Evolutionary conservation across 2,888 invertebrate genomes (phyloP), one percentile per base, ranked within the genome.

Genomic region (Leptura quadrifasciata): DNA sequence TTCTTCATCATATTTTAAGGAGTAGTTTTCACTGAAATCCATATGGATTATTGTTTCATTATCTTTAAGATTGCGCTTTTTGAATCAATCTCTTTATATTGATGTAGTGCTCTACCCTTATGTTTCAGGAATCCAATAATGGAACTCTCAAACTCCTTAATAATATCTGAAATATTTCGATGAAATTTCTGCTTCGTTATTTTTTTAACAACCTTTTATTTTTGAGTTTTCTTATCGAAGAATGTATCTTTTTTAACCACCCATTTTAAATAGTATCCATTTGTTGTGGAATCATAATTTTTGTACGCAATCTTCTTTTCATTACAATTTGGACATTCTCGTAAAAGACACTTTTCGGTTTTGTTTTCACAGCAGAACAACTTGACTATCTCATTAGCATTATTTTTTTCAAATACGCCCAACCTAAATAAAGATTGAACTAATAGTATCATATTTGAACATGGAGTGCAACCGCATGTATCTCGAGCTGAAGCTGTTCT

Each of bases 1-100:
- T 20, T 57, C 76, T 17, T 72, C 63, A 52, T 55, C 72, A 31
- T 76, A 76, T 65, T 75, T 75, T 17, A 63, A 21, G 24, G 57
- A 12, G 65, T 64, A 64, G 52, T 64, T 64, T 64, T 64, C 47
- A 21, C 64, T 64, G 52, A 64, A 64, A 47, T 64, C 47, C 21
- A 64, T 47, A 39, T 64, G 64, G 15, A 64, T 47, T 21, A 64
- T 47, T 21, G 52, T 52, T 21, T 64, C 64, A 18, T 64, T 64
- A n/a, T 20, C 35, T 35, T 64, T 64, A 35, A 63, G 64, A 17
- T n/a, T 24, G n/a, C 17, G 35, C 47, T 64, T 64, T 58, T 58
- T 58, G 58, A 58, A 58, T 2, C n/a, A 58, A 58, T 58, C 21
- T 58, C 24, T 3, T 17, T 58, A 58, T 58, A 24, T 18, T 58